Base-by-base conservation (phyloP, 2,797 vertebrate genomes). In the Melanotaenia pygmaea region DNA sequence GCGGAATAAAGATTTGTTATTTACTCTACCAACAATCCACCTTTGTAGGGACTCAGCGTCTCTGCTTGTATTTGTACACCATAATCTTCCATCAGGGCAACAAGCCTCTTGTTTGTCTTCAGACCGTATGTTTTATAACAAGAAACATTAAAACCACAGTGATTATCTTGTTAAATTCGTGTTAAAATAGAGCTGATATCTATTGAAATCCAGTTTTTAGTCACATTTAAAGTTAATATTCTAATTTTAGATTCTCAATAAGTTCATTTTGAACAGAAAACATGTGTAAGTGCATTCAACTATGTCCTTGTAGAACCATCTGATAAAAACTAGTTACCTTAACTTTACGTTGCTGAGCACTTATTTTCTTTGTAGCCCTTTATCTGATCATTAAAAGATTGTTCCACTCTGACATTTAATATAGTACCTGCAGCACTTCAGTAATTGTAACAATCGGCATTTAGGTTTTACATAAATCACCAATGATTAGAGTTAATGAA, bases 181-280 rank as follows among this genome's bases (percentile, higher is more conserved):
- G 8, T 0, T 34, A 47, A 6, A 20, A 8, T 47, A 47, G 18
- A 8, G 5, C 45, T 47, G 2, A n/a, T 47, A 8, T 47, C 45
- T 3, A 47, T 2, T n/a, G 20, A 51, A 22, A 9, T 2, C n/a
- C 9, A 51, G 8, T 22, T n/a, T 51, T 51, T 51, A 22, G 1
- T 51, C 3, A 50, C 1, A 50, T 22, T n/a, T n/a, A 9, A 20
- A 10, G 18, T n/a, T 12, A n/a, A 50, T 50, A 50, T 50, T 50
- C 45, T n/a, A 50, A 51, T 22, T 51, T 22, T 51, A 11, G n/a
- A 51, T 51, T 10, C 3, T 24, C 20, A 51, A 4, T 10, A 3
- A 9, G 6, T 35, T 64, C 18, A 3, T 35, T 30, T 24, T 54
- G 1, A 35, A 5, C 11, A 0, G 50, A 28, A 51, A 51, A n/a